Conservation (phyloP, 2,888 invertebrate genomes). For the Sabellastarte sp. region DNA sequence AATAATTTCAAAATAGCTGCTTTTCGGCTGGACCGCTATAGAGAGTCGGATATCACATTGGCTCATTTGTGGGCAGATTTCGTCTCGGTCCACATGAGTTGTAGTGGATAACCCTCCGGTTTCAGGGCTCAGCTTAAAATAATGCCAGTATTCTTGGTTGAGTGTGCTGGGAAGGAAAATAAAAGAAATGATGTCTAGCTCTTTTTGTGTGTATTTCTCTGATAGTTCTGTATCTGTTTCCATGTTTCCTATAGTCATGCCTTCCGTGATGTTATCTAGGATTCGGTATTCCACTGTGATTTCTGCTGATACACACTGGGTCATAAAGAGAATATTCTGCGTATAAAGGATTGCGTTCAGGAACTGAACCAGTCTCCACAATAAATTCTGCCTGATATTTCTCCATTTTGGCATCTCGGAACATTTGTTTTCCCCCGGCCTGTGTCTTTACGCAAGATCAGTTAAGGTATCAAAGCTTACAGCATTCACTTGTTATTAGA, state of each 20-base stretch:
- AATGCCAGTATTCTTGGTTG: background rate
- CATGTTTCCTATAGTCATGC: background rate
- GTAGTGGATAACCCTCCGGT: background rate
- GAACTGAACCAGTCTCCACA: too few species aligned
- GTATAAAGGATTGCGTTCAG: too few species aligned
- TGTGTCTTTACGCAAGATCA: too few species aligned
- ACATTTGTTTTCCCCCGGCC: too few species aligned
- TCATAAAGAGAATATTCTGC: too few species aligned
- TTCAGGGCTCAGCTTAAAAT: background rate
- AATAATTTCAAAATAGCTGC: conserved; percentile 6
- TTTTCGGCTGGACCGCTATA: conserved; percentile 8
- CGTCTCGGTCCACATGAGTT: background rate
- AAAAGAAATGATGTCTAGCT: background rate
- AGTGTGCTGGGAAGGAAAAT: background rate
- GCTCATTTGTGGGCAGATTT: background rate
- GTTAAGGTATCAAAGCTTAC: too few species aligned
- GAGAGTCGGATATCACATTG: background rate
- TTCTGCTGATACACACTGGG: too few species aligned
- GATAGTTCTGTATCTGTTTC: background rate
- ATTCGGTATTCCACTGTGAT: too few species aligned
- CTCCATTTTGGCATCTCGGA: too few species aligned
- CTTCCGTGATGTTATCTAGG: background rate
- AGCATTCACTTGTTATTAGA: too few species aligned
- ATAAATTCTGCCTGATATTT: too few species aligned
- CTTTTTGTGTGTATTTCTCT: background rate